Evolutionary conservation across 2,113 vertebrate species (phyloP).

Genomic region (Pampusana beccarii): DNA sequence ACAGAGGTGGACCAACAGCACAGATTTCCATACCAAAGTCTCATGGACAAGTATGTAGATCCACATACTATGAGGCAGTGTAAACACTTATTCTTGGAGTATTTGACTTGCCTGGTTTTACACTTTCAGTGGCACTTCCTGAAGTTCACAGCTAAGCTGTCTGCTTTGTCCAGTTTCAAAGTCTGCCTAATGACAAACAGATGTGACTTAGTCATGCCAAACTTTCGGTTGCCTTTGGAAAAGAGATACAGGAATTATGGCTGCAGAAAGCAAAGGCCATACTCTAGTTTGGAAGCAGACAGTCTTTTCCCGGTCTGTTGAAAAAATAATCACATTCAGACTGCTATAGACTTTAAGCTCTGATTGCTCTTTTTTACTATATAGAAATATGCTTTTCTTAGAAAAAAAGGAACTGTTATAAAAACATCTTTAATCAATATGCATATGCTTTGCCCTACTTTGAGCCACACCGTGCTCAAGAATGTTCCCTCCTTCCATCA

Average conservation of each 20-base stretch:
- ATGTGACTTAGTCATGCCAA: background rate
- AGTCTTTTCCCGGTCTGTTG: background rate
- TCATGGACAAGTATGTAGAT: background rate
- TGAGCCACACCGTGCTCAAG: background rate
- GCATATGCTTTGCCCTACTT: background rate
- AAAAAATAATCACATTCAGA: background rate
- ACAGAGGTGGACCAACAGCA: background rate
- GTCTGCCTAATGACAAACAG: background rate
- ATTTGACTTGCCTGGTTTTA: background rate
- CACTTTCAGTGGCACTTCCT: background rate
- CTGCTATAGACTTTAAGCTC: background rate
- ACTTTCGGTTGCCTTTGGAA: background rate
- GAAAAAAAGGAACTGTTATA: background rate
- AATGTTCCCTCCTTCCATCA: background rate
- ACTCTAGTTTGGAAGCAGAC: background rate
- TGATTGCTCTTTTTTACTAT: background rate
- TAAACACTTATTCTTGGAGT: background rate
- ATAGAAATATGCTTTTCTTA: background rate
- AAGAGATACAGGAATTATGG: background rate
- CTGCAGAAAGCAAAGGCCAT: background rate
- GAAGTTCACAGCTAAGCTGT: background rate
- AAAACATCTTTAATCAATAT: background rate
- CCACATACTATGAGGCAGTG: background rate
- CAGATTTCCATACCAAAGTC: constrained; percentile 1
- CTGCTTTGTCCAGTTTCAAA: background rate